phyloP scores from a whole-genome alignment of 92 coral and sea anemone genomes.

The Porites evermanni region DNA sequence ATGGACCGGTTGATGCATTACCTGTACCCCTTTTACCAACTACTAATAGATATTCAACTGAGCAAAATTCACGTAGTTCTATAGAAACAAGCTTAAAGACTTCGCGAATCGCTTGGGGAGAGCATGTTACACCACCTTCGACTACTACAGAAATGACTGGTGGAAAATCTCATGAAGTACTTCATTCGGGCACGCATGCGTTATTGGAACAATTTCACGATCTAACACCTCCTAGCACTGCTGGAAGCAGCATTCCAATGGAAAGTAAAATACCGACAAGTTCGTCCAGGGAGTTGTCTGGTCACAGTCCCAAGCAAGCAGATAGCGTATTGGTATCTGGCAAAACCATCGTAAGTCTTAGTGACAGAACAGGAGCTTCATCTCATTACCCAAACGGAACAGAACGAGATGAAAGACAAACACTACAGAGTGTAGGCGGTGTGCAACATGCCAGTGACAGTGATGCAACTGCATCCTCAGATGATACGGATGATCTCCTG shows the following conservation, averaged over 20 bases:
- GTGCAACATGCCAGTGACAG: not conserved
- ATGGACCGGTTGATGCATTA: not conserved
- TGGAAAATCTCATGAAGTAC: not conserved
- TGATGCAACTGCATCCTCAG: slow-evolving; percentile 52
- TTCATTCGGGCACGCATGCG: not conserved
- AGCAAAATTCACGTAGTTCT: slow-evolving; percentile 18
- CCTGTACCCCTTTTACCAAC: not conserved
- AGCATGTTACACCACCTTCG: not conserved
- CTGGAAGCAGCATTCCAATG: slow-evolving; percentile 6
- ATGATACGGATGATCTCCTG: slow-evolving; percentile 86
- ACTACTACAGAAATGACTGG: not conserved
- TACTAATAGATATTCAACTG: not conserved
- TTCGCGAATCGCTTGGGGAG: slow-evolving; percentile 35
- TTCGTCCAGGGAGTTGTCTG: not conserved
- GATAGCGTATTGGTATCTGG: not conserved
- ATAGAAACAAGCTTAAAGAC: slow-evolving; percentile 12
- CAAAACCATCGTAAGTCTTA: not conserved
- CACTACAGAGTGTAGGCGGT: not conserved
- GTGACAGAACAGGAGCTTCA: not conserved
- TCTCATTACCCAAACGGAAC: not conserved
- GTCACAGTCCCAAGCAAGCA: not conserved
- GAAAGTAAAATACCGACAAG: not conserved
- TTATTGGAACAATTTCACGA: not conserved
- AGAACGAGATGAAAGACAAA: not conserved
- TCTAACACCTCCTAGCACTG: not conserved